A percentile compares a stretch with the other conserved stretches of the same genome.
These are phyloP conservation scores for Gephyroberyx darwinii DNA, from an alignment of 2,797 vertebrate species.

Conservation along the genomic window DNA sequence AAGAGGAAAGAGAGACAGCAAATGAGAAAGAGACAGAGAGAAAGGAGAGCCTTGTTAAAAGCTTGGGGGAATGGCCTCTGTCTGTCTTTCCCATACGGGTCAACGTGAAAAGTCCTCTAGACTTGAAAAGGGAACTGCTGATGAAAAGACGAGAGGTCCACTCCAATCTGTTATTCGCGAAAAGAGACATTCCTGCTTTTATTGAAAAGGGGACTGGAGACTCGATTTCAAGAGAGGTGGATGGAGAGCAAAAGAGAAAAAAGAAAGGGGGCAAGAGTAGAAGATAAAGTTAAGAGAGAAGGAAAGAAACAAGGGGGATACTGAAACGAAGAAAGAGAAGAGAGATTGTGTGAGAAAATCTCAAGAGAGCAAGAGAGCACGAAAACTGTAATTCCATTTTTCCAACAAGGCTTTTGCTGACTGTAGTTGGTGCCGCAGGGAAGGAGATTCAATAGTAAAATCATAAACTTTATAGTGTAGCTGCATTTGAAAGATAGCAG, in stretches of 20 bases:
- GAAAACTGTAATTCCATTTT: constrained; percentile 33
- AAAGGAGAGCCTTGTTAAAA: constrained; percentile 50
- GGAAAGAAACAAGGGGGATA: constrained; percentile 1
- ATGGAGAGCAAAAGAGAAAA: not conserved
- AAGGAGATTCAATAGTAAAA: constrained; percentile 47
- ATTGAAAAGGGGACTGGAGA: constrained; percentile 27
- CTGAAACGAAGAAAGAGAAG: no score
- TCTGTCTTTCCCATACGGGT: constrained; percentile 65
- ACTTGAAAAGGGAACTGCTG: constrained; percentile 50
- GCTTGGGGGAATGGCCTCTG: constrained; percentile 54
- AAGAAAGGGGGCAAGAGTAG: not conserved
- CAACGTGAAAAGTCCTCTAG: constrained; percentile 40
- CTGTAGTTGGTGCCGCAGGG: constrained; percentile 15
- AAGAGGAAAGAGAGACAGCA: constrained; percentile 38
- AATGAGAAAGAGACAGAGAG: constrained; percentile 15
- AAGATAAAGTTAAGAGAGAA: constrained; percentile 7
- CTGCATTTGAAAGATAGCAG: constrained; percentile 55
- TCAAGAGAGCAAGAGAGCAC: not conserved
- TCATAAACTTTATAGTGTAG: constrained; percentile 47
- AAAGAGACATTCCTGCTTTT: constrained; percentile 40
- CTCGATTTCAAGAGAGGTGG: constrained; percentile 10
- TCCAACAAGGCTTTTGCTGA: constrained; percentile 6
- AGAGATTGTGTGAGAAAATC: constrained; percentile 30
- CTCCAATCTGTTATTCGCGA: constrained; percentile 31
- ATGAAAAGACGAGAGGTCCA: constrained; percentile 50